Base-by-base conservation (phyloP, 2,797 vertebrate genomes). In the Scleropages formosus region DNA sequence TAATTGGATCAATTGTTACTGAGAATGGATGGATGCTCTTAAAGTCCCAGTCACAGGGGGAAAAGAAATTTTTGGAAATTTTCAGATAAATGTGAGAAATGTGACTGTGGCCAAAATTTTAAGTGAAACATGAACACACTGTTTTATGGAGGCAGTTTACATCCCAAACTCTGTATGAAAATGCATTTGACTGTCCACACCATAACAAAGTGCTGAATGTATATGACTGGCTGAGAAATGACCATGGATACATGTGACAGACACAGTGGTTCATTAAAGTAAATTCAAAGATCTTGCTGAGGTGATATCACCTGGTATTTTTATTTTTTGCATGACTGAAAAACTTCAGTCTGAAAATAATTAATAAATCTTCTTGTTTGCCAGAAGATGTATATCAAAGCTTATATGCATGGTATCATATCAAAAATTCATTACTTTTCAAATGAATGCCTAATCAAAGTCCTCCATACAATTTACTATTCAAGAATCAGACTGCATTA, bases 401-500 rank as follows among this genome's bases (percentile, higher is more conserved):
- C 2, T 56, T 56, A 56, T 39, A 39, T 56, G 53, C 53, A 56
- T 56, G 53, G 11, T 9, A 18, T 56, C 1, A 1, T 3, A 1
- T 56, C 12, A 12, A 12, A 12, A 56, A 56, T 56, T 56, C 18
- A 18, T 18, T 56, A 1, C 53, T 9, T 56, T 56, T 56, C 31
- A 56, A 56, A 56, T 56, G 53, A 56, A 56, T 11, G n/a, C n/a
- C n/a, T n/a, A 51, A 11, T 56, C 53, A 61, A 13, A 58, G 12
- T n/a, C n/a, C 53, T 58, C 3, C n/a, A n/a, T 26, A 39, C 72
- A 27, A 12, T 59, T 39, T 58, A 39, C 51, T 8, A 26, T 15
- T 72, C 26, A 27, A 22, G 70, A 72, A 59, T 72, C 9, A 72
- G 27, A 20, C 53, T 72, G 26, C 16, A 59, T 72, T 72, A 53